Percentiles rank a stretch among this genome's conserved stretches.
phyloP scores from a whole-genome alignment of 2,113 vertebrate species.

The Amazona vittata region DNA sequence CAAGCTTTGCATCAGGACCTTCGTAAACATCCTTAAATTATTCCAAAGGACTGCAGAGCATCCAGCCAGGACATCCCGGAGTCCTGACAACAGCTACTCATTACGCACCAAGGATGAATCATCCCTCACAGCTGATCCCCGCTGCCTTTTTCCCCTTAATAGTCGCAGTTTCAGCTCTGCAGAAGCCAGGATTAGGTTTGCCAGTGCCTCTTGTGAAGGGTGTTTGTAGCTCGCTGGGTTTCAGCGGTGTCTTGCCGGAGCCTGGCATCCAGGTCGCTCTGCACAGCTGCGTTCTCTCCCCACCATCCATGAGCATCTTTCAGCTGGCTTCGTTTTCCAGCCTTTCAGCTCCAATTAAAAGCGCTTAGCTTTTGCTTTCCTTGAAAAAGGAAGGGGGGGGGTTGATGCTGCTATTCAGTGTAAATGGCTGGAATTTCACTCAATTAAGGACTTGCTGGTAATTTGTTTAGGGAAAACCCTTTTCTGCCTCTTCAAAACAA shows the following conservation, averaged over 20 bases:
- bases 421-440: constrained; percentile 20
- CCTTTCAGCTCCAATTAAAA: constrained; percentile 55
- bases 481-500: constrained; percentile 34
- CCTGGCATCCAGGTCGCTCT: background rate
- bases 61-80: background rate
- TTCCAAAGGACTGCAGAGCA: background rate
- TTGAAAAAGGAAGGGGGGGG: background rate
- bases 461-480: constrained; percentile 48
- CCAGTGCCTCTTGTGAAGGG: background rate
- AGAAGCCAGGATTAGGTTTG: background rate
- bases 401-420: constrained; percentile 38
- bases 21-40: background rate
- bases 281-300: constrained; percentile 5
- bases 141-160: background rate
- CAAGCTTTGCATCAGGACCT: background rate
- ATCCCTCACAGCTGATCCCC: background rate
- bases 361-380: background rate
- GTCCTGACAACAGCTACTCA: background rate
- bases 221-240: background rate
- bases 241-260: background rate
- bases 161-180: background rate
- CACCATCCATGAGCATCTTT: constrained; percentile 23
- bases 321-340: constrained; percentile 34
- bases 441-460: constrained; percentile 12
- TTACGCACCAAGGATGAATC: background rate